Percentiles rank a stretch among this genome's conserved stretches.
Conservation (phyloP, 2,113 vertebrate genomes). For the Piaya cayana region DNA sequence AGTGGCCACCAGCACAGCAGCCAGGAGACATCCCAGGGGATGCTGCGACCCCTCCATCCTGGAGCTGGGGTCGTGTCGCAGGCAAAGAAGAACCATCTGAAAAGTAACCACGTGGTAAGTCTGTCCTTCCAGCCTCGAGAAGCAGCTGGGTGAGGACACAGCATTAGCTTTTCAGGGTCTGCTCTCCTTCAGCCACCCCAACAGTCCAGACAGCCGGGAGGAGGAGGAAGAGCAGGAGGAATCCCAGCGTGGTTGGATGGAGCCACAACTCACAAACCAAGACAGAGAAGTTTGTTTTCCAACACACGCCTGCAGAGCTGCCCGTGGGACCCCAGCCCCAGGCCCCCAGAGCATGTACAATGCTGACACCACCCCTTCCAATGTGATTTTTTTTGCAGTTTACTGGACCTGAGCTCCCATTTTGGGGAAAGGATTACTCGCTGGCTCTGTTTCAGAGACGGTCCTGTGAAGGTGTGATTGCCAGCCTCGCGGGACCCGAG, state of each 20-base stretch:
- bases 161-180: background rate
- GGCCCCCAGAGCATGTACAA: background rate
- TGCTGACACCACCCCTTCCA: background rate
- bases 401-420: background rate
- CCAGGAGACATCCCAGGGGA: accelerated
- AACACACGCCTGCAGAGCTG: background rate
- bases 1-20: background rate
- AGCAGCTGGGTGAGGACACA: background rate
- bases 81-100: background rate
- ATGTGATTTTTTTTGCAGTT: background rate
- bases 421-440: background rate
- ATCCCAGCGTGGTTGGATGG: accelerated
- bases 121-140: background rate
- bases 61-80: background rate
- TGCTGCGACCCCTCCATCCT: background rate
- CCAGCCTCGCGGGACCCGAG: accelerated
- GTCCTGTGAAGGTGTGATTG: background rate
- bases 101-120: background rate
- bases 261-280: background rate
- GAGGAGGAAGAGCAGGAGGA: background rate
- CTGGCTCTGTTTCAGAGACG: background rate
- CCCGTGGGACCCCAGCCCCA: background rate
- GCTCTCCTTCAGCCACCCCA: background rate
- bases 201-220: background rate
- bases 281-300: background rate